Evolutionary conservation across 1,140 invertebrate genomes (phyloP).

Genomic region (Thaumatotibia leucotreta): DNA sequence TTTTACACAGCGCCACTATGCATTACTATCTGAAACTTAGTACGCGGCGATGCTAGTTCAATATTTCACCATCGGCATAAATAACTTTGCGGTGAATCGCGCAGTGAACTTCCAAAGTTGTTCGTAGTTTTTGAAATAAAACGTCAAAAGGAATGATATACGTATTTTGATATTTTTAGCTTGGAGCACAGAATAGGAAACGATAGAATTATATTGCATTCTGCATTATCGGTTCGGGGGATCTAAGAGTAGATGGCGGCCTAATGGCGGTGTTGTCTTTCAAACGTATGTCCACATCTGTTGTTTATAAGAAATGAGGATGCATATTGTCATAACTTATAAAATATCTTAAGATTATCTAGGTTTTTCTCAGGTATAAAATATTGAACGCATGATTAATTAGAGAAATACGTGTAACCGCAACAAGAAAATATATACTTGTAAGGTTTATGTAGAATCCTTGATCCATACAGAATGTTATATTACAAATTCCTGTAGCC

Average conservation of each 20-base stretch:
- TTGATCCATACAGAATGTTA: too few species aligned
- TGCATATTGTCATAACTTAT: background rate
- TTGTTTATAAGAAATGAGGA: background rate
- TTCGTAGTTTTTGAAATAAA: constrained; percentile 45
- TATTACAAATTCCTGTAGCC: too few species aligned
- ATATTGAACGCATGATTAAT: too few species aligned
- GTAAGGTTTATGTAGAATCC: background rate
- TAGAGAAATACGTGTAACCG: background rate
- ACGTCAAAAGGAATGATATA: constrained; percentile 25
- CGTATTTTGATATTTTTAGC: constrained; percentile 23
- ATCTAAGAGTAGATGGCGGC: background rate
- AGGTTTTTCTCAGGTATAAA: too few species aligned
- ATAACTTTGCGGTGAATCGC: constrained; percentile 20
- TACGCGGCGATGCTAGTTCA: background rate
- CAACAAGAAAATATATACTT: too few species aligned
- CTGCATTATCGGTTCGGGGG: background rate
- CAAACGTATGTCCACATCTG: constrained; percentile 1
- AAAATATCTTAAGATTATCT: too few species aligned
- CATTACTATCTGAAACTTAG: background rate
- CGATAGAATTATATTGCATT: background rate
- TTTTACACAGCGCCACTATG: background rate
- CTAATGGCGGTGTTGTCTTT: background rate
- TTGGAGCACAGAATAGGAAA: constrained; percentile 21
- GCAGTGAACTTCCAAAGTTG: constrained; percentile 38
- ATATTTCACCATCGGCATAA: constrained; percentile 1